Percentiles rank a stretch among this genome's conserved stretches.
phyloP scores from a whole-genome alignment of 2,113 vertebrate genomes.

The Chunga burmeisteri region DNA sequence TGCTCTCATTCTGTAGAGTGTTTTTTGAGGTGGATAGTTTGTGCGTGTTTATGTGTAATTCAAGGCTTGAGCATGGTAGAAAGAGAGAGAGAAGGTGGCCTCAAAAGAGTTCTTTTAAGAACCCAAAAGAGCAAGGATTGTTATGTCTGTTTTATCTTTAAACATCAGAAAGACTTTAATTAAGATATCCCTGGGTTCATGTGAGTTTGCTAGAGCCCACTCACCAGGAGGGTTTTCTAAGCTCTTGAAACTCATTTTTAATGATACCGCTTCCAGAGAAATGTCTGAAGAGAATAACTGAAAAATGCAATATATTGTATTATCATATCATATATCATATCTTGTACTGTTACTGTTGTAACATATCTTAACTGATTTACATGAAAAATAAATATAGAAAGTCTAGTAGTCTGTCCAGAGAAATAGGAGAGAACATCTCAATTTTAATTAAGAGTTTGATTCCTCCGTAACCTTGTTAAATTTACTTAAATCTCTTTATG shows the following conservation, averaged over 20 bases:
- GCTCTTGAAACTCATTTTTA: slow-evolving; percentile 67
- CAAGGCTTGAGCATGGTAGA: slow-evolving; percentile 20
- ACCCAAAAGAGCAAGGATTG: slow-evolving; percentile 50
- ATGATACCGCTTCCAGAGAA: slow-evolving; percentile 63
- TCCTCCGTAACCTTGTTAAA: slow-evolving; percentile 3
- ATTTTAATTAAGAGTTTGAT: slow-evolving; percentile 35
- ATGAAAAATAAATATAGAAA: background rate
- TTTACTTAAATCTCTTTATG: background rate
- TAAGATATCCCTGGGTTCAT: slow-evolving; percentile 49
- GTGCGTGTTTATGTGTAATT: slow-evolving; percentile 56
- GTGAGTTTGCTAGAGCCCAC: slow-evolving; percentile 42
- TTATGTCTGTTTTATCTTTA: slow-evolving; percentile 61
- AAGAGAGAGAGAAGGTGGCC: slow-evolving; percentile 24
- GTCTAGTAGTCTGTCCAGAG: background rate
- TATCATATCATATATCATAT: background rate
- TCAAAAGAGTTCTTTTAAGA: slow-evolving; percentile 57
- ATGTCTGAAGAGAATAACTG: slow-evolving; percentile 29
- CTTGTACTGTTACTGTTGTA: slow-evolving; percentile 25
- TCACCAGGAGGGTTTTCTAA: slow-evolving; percentile 45
- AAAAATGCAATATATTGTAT: slow-evolving; percentile 40
- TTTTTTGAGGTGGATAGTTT: slow-evolving; percentile 51
- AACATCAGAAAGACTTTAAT: slow-evolving; percentile 70
- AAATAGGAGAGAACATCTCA: background rate
- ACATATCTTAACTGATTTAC: background rate
- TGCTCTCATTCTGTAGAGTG: slow-evolving; percentile 4